These are phyloP conservation scores for Mythimna pallens DNA, from an alignment of 2,888 invertebrate species.

Conservation along the genomic window DNA sequence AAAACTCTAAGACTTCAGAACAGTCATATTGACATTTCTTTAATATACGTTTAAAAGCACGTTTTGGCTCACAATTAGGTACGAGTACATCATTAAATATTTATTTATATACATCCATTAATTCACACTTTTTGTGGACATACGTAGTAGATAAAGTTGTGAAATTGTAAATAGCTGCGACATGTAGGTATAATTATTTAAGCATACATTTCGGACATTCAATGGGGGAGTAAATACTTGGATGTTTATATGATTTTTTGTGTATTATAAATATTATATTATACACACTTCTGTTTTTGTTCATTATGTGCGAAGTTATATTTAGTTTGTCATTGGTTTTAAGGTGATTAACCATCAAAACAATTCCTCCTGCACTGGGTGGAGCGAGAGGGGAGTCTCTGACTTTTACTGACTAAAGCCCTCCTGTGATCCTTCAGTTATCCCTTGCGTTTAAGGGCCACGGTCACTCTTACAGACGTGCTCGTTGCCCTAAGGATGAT, in stretches of 20 bases:
- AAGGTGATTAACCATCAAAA: too few species aligned
- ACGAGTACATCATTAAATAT: constrained; percentile 14
- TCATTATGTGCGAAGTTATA: background rate
- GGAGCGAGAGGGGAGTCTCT: too few species aligned
- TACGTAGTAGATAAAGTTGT: constrained; percentile 14
- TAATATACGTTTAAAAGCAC: constrained; percentile 6
- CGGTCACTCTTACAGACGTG: too few species aligned
- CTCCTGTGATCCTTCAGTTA: too few species aligned
- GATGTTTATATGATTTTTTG: constrained; percentile 1
- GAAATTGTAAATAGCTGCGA: constrained; percentile 31
- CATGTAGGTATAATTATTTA: constrained; percentile 8
- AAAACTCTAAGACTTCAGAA: background rate
- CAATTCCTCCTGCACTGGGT: too few species aligned
- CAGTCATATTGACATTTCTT: constrained; percentile 12
- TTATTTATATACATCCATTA: constrained; percentile 32
- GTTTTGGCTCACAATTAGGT: constrained; percentile 1
- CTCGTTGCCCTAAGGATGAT: too few species aligned
- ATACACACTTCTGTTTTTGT: constrained; percentile 1
- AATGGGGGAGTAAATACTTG: background rate
- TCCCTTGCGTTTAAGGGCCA: too few species aligned
- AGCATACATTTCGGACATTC: background rate
- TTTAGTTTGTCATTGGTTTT: background rate
- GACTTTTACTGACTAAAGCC: too few species aligned
- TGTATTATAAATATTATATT: constrained; percentile 10
- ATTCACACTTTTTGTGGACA: constrained; percentile 33